Evolutionary conservation across 2,113 vertebrate species (phyloP).

Genomic region (Benitochromis conjunctus): DNA sequence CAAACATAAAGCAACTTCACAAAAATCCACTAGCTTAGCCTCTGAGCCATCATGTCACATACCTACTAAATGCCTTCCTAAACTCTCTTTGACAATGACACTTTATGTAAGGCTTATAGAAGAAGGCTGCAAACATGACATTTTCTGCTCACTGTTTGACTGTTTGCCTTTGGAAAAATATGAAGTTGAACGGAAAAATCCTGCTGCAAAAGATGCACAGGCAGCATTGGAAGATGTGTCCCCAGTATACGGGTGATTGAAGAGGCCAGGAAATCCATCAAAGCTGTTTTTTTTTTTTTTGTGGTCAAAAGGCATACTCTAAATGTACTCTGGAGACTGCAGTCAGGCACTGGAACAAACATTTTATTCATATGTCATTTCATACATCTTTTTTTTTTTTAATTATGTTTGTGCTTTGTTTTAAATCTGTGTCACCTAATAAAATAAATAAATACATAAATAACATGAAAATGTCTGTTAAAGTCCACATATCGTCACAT

Average conservation of each 20-base stretch:
- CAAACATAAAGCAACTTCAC: background rate
- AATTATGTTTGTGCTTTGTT: background rate
- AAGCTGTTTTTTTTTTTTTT: background rate
- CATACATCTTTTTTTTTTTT: background rate
- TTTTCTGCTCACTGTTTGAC: constrained; percentile 8
- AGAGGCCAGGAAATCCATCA: background rate
- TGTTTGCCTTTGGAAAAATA: background rate
- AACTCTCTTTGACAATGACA: constrained; percentile 24
- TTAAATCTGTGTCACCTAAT: background rate
- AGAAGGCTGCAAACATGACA: constrained; percentile 12
- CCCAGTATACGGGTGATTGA: background rate
- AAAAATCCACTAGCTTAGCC: background rate
- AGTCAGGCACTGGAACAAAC: background rate
- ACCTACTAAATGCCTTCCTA: background rate
- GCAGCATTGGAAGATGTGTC: background rate
- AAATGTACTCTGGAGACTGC: background rate
- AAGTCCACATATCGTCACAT: background rate
- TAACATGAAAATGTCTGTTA: background rate
- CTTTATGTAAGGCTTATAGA: constrained; percentile 6
- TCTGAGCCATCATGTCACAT: background rate
- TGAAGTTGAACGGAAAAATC: background rate
- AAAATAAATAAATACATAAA: background rate
- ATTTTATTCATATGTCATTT: background rate
- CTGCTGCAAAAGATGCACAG: background rate
- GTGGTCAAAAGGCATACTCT: background rate